Evolutionary conservation across 2,888 invertebrate species (phyloP).

Genomic region (Stramonita haemastoma): DNA sequence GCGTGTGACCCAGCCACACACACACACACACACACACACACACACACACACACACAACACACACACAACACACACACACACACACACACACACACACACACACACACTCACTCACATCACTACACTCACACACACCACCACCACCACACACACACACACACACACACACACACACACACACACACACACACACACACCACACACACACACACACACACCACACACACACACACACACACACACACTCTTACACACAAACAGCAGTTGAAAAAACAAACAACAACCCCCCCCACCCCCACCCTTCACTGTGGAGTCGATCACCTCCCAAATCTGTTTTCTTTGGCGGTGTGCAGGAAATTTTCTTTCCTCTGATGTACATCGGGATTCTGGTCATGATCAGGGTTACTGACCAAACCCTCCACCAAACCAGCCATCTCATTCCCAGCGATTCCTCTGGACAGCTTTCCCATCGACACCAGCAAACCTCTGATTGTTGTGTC

Average conservation of each 20-base stretch:
- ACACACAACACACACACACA: background rate
- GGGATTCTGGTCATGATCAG: constrained; percentile 85
- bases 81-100: background rate
- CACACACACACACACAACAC: background rate
- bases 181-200: too few species aligned
- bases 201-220: background rate
- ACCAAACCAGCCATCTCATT: constrained; percentile 53
- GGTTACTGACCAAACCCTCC: constrained; percentile 47
- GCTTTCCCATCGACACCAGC: constrained; percentile 26
- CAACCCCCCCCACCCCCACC: background rate
- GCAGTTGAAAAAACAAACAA: too few species aligned
- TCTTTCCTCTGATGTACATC: constrained; percentile 87
- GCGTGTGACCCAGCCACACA: too few species aligned
- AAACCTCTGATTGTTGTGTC: constrained; percentile 64
- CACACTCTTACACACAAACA: background rate
- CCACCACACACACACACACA: too few species aligned
- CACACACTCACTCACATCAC: background rate
- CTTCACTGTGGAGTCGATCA: too few species aligned
- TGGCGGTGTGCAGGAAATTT: constrained; percentile 83
- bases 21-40: too few species aligned
- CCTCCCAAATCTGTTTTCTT: background rate
- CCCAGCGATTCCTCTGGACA: constrained; percentile 47
- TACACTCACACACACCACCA: background rate
- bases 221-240: background rate
- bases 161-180: background rate